Evolutionary conservation across 2,113 vertebrate genomes (phyloP), one percentile per base, ranked within the genome.

Genomic region (Corythoichthys haematopterus): DNA sequence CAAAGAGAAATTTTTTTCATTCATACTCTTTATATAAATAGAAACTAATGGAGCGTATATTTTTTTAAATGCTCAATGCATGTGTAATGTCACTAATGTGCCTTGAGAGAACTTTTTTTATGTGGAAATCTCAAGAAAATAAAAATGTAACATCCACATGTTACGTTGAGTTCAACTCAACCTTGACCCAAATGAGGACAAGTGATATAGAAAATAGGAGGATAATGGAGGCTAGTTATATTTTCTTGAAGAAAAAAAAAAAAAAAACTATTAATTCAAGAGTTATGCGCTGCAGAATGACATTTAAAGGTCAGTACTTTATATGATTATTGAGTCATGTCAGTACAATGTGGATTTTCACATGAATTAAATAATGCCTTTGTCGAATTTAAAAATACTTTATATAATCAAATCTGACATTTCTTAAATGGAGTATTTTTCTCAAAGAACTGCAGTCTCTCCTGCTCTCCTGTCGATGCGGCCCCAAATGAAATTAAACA

Each of bases 261-360:
- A 16, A 51, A 14, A 51, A 51, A n/a, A 6, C 50, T 51, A 16
- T 53, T 53, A 53, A 20, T 28, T 2, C 7, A 33, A 33, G 1
- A 55, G 28, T 33, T 20, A 28, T 55, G 20, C 20, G 20, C 28
- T 55, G 20, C 20, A 33, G 52, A 52, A n/a, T 20, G 52, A 55
- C 52, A 55, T 55, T 55, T 55, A 55, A 55, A 52, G 50, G 50
- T 52, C 50, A 52, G 48, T 51, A 16, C 4, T n/a, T 51, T 47
- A 4, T 16, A 28, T 28, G 20, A 28, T 28, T 28, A 28, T 28
- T 28, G 20, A 28, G 20, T 28, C 20, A 52, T 16, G 16, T n/a
- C 16, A 52, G 16, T n/a, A 1, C 50, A 52, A 51, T 16, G 16
- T 51, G 14, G 50, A 16, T 51, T n/a, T 51, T 15, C 50, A 51